Evolutionary conservation across 2,113 vertebrate species (phyloP), one percentile per base, ranked within the genome.

Genomic region (Bufo bufo): DNA sequence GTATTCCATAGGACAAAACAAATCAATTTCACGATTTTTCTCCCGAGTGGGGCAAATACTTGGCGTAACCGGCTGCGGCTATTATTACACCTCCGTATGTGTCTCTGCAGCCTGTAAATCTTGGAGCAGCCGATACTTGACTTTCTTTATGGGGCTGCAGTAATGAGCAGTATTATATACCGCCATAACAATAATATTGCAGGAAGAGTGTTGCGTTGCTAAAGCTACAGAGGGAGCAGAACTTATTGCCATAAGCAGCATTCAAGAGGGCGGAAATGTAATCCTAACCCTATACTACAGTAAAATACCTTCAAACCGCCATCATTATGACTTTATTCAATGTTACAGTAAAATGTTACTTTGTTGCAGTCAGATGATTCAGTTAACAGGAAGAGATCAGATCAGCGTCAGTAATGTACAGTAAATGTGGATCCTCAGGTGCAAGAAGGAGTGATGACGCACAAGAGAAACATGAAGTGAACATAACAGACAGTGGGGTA

Each of bases 1-100:
- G 71, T 65, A 85, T 85, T 59, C 16, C 11, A 77, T 49, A 59
- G 56, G 74, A 59, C 82, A 56, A 72, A 84, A 71, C 65, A 84
- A 69, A 84, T 84, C 65, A 56, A 49, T 50, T 74, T 69, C 50
- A 56, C 14, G 66, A 84, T 84, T 84, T 84, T 43, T 72, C 50
- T 84, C 82, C 82, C 17, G 12, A 84, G 20, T 54, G 65, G 66
- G 82, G 12, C 74, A 72, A 84, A 84, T 72, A 69, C 47, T 54
- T 16, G 61, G 33, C 14, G 33, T 23, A 19, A 16, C 23, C 2
- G 45, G 13, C 65, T 13, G 69, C 71, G 5, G 71, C 77, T 78
- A 78, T 78, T 78, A 78, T 56, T 14, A 56, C 49, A 75, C 43
- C 33, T 19, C 19, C 3, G 12, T 49, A 14, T 45, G 72, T 45